Percentiles rank a stretch among this genome's conserved stretches.
Conservation (phyloP, 1,140 invertebrate genomes). For the Dreissena polymorpha region DNA sequence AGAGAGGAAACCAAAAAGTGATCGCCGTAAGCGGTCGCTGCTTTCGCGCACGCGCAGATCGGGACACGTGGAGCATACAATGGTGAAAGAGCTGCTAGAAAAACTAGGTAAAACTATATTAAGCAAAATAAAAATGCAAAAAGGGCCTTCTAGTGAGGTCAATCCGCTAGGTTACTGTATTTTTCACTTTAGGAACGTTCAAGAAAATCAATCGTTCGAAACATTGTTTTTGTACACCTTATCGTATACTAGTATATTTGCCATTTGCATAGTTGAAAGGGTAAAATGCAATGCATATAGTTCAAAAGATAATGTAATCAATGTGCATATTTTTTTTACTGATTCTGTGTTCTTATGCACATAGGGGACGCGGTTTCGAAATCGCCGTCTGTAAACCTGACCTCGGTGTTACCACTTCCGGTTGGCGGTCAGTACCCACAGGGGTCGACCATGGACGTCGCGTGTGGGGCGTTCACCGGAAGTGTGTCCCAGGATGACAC, state of each 20-base stretch:
- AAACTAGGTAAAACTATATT: conserved; percentile 17
- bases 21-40: conserved; percentile 12
- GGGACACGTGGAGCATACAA: conserved; percentile 34
- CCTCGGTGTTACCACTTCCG: background rate
- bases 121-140: background rate
- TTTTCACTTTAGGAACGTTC: no score
- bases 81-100: conserved; percentile 25
- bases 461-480: conserved; percentile 8
- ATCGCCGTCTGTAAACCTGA: background rate
- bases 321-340: no score
- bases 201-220: no score
- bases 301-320: no score
- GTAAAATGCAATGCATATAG: no score
- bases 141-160: background rate
- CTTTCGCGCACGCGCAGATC: conserved; percentile 26
- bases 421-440: background rate
- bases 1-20: background rate
- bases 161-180: no score
- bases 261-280: no score
- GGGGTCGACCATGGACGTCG: conserved; percentile 1
- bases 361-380: conserved; percentile 1
- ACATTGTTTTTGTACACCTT: no score
- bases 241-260: no score
- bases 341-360: no score
- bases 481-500: conserved; percentile 13